Evolutionary conservation across 2,797 vertebrate genomes (phyloP).

Genomic region (Pseudochirops corinnae): DNA sequence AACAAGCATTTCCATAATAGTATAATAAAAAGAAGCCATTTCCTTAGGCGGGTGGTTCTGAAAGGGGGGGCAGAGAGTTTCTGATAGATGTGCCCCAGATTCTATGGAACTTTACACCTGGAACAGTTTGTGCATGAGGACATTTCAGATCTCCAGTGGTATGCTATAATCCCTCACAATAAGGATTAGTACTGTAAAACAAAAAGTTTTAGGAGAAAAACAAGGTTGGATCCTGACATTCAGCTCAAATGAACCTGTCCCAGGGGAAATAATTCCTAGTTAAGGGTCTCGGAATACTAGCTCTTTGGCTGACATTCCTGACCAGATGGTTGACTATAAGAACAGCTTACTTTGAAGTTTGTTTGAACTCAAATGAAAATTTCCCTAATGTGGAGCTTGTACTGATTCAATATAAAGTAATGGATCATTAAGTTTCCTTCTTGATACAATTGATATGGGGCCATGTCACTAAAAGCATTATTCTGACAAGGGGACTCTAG

Average conservation of each 20-base stretch:
- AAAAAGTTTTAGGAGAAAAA: neutral
- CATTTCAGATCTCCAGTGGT: neutral
- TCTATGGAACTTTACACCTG: neutral
- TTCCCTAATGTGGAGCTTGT: neutral
- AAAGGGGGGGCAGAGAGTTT: neutral
- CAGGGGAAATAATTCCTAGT: constrained; percentile 3
- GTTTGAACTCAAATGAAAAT: constrained; percentile 18
- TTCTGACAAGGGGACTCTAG: no score
- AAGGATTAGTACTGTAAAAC: neutral
- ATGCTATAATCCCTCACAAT: neutral
- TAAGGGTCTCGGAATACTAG: constrained; percentile 9
- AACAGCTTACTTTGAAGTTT: constrained; percentile 8
- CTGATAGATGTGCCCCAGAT: neutral
- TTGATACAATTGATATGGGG: neutral
- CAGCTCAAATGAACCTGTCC: neutral
- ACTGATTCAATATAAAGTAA: neutral
- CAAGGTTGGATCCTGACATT: neutral
- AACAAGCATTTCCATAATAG: neutral
- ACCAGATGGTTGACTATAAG: neutral
- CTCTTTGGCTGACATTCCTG: neutral
- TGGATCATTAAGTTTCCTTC: constrained; percentile 35
- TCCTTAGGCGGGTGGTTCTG: neutral
- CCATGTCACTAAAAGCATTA: neutral
- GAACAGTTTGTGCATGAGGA: neutral
- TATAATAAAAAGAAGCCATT: neutral